These are phyloP conservation scores for Zoroaster sp. DNA, from an alignment of 53 echinoderm and acorn worm genomes.

Conservation along the genomic window DNA sequence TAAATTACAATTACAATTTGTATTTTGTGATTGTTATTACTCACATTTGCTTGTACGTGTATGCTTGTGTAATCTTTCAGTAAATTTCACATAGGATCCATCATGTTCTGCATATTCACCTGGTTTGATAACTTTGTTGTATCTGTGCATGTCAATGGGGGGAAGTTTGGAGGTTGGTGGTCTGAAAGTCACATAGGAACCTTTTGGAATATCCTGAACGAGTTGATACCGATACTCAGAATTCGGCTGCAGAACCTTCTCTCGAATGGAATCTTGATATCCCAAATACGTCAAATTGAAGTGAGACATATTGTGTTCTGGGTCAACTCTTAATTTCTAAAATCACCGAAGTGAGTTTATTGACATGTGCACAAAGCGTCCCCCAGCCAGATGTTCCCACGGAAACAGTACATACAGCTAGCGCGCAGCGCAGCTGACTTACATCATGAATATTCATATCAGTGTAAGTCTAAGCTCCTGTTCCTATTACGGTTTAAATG, in stretches of 20 bases:
- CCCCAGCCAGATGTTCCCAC: constrained; percentile 15
- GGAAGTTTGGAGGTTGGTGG: constrained; percentile 90
- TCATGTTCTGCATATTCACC: constrained; percentile 73
- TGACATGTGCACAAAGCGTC: neutral
- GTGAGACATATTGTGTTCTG: constrained; percentile 73
- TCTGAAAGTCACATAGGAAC: constrained; percentile 82
- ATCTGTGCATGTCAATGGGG: constrained; percentile 89
- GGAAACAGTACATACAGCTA: constrained; percentile 20
- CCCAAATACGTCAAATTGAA: constrained; percentile 91
- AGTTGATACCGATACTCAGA: constrained; percentile 79
- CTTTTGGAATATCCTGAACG: constrained; percentile 80
- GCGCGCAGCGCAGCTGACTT: neutral
- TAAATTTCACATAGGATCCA: constrained; percentile 97
- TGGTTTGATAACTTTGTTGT: constrained; percentile 90
- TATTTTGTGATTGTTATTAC: too few relatives aligned
- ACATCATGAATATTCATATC: constrained; percentile 30
- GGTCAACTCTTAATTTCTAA: neutral
- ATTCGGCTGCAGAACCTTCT: constrained; percentile 79
- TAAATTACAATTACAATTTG: too few relatives aligned
- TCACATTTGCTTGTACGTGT: constrained; percentile 79
- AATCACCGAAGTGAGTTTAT: neutral
- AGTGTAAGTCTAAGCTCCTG: neutral
- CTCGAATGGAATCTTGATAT: constrained; percentile 91
- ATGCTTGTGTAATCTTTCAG: constrained; percentile 88
- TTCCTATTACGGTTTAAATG: neutral